Base-by-base conservation (phyloP, 2,113 vertebrate species). In the Bubo scandiacus region DNA sequence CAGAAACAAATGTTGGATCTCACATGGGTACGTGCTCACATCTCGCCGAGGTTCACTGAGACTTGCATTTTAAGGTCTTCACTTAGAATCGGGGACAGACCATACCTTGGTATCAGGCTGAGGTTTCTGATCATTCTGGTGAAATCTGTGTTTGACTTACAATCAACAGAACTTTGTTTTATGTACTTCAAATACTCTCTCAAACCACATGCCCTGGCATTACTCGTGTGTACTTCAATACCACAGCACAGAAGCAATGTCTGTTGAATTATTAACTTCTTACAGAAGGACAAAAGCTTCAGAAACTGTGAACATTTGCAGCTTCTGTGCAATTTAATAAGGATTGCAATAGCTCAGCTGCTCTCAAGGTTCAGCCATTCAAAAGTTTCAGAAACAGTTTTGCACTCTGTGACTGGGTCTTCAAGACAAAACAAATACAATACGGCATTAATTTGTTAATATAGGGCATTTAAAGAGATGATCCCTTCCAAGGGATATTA, bases 1-100 rank as follows among this genome's bases (percentile, higher is more conserved):
- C 1, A 32, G 29, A 40, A 63, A 43, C 5, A 10, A 36, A 12
- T 3, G 30, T 7, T 11, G 43, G 36, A 20, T 27, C 73, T 43
- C 38, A 26, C 4, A 15, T 2, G 17, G 2, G 2, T 32, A 36
- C 1, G 7, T 26, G 54, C 26, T 61, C 40, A 4, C 4, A 2
- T 25, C 55, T 34, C 12, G 34, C 22, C 17, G 45, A 54, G 21
- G 8, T 43, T 30, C n/a, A 25, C 21, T 0, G 6, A 75, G 40
- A 45, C 26, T 11, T 30, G 23, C 11, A 3, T 36, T 57, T 67
- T 67, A 51, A 52, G 32, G 40, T 67, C 22, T 66, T 58, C 29
- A 16, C 63, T 67, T 11, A 20, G 36, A 49, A 51, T 25, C 17
- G 5, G 17, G 29, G 36, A 30, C 4, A 11, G 42, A n/a, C 15